A percentile compares a stretch with the other conserved stretches of the same genome.
These are phyloP conservation scores for Eucidaris tribuloides DNA, from an alignment of 35 echinoderm and acorn worm species.

Conservation along the genomic window DNA sequence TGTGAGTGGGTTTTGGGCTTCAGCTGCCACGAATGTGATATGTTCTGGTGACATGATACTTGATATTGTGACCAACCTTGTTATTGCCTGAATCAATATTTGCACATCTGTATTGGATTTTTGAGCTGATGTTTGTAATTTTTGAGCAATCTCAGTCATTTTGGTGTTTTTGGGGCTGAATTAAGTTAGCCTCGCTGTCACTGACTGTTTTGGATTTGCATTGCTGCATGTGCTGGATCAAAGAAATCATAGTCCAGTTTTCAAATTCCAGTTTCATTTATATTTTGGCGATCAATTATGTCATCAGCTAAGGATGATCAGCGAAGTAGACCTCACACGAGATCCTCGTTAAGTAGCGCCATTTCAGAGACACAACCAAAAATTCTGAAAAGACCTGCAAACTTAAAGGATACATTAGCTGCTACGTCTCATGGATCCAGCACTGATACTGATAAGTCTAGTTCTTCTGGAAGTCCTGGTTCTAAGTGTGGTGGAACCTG, in stretches of 20 bases:
- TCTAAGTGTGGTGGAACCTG: neutral
- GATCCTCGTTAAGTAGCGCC: slow-evolving; percentile 5
- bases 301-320: neutral
- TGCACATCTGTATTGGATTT: neutral
- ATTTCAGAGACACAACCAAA: slow-evolving; percentile 9
- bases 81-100: neutral
- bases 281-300: neutral
- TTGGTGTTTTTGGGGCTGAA: neutral
- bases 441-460: neutral
- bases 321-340: neutral
- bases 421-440: neutral
- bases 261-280: neutral
- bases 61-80: neutral
- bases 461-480: neutral
- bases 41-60: neutral
- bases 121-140: neutral
- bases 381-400: slow-evolving; percentile 1
- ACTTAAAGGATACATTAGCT: neutral
- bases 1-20: neutral
- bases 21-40: neutral
- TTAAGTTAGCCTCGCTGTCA: too few relatives aligned
- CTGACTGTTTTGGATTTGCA: too few relatives aligned
- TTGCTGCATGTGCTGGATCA: neutral
- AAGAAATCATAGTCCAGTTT: too few relatives aligned
- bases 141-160: neutral